Conservation (phyloP, 2,797 vertebrate species). For the Neosilurus mollespiculum region DNA sequence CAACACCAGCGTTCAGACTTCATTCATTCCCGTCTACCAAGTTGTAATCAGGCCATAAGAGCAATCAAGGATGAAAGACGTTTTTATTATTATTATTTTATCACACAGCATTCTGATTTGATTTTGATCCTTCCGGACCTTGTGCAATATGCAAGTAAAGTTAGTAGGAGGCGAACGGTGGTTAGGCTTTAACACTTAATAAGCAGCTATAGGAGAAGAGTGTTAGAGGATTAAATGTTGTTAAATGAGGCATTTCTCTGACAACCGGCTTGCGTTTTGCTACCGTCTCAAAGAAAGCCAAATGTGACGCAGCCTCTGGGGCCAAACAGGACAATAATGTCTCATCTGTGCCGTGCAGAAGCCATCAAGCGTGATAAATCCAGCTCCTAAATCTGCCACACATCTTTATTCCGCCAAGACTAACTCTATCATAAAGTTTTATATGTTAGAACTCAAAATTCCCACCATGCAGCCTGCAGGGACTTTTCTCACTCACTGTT, state of each 20-base stretch:
- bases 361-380: slow-evolving; percentile 29
- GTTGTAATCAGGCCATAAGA: not conserved
- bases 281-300: not conserved
- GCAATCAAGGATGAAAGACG: not conserved
- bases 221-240: not conserved
- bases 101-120: not conserved
- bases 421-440: slow-evolving; percentile 47
- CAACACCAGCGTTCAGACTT: not conserved
- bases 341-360: slow-evolving; percentile 18
- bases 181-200: not conserved
- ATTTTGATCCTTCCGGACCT: not conserved
- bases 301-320: slow-evolving; percentile 21
- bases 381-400: slow-evolving; percentile 33
- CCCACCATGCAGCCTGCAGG: slow-evolving; percentile 15
- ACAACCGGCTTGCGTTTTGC: slow-evolving; percentile 9
- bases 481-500: slow-evolving; percentile 11
- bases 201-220: too few species aligned
- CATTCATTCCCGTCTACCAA: not conserved
- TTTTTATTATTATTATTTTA: not conserved
- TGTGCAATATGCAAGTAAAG: not conserved
- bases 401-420: slow-evolving; percentile 39
- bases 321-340: slow-evolving; percentile 40
- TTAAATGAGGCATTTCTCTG: not conserved
- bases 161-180: not conserved
- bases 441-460: slow-evolving; percentile 31